A percentile compares a stretch with the other conserved stretches of the same genome.
Conservation (phyloP, 2,888 invertebrate species). For the Lumbricus terrestris region DNA sequence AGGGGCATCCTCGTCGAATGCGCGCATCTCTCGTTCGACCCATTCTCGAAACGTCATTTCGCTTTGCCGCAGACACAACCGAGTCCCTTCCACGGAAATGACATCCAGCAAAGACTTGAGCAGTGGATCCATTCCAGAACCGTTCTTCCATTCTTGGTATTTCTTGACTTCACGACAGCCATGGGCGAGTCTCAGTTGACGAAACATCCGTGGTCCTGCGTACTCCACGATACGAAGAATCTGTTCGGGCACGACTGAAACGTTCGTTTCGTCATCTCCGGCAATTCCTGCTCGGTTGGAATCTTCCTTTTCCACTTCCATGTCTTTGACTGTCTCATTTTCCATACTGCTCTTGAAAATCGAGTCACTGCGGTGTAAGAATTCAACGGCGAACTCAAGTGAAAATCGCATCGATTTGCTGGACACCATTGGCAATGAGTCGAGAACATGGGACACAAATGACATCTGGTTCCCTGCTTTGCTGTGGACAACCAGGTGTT, state of each 20-base stretch:
- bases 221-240: not conserved
- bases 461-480: not conserved
- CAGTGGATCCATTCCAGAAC: not conserved
- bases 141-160: not conserved
- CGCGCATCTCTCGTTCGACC: not conserved
- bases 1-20: not conserved
- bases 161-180: not conserved
- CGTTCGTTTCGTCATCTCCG: not conserved
- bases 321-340: not conserved
- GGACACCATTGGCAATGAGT: not conserved
- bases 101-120: not conserved
- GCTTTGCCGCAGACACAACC: not conserved
- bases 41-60: slow-evolving; percentile 9
- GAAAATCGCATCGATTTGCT: not conserved
- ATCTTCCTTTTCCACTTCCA: not conserved
- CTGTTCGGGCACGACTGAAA: not conserved
- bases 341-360: not conserved
- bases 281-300: not conserved
- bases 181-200: not conserved
- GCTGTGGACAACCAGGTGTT: not conserved
- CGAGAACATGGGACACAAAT: slow-evolving; percentile 5
- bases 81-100: not conserved
- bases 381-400: not conserved
- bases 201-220: not conserved
- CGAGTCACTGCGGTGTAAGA: not conserved